Percentiles rank a stretch among this genome's conserved stretches.
These are phyloP conservation scores for Megaceryle torquata DNA, from an alignment of 2,113 vertebrate species.

Conservation along the genomic window DNA sequence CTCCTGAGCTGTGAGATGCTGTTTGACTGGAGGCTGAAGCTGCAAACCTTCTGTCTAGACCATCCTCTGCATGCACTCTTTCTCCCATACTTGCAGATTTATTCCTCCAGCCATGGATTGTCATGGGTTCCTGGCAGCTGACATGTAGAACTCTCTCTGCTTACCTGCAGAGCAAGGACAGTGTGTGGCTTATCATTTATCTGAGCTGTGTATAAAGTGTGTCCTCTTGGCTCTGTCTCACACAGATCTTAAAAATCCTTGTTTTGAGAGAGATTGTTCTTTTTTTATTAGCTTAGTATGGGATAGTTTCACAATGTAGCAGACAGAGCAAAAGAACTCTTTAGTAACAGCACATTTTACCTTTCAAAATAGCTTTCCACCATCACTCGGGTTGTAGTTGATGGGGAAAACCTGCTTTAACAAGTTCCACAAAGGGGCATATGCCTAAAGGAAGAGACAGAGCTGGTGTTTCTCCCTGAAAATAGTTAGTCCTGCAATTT, in stretches of 20 bases:
- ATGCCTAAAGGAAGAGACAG: background rate
- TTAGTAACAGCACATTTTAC: constrained; percentile 3
- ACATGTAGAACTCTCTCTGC: background rate
- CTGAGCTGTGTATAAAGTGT: background rate
- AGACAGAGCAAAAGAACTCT: background rate
- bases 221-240: background rate
- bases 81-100: background rate
- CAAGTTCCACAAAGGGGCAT: background rate
- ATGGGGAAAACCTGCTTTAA: background rate
- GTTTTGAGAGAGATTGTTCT: background rate
- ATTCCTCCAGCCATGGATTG: background rate
- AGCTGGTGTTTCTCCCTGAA: background rate
- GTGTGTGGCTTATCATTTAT: background rate
- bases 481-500: background rate
- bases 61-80: background rate
- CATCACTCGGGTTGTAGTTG: background rate
- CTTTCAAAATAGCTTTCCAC: constrained; percentile 10
- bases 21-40: background rate
- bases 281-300: background rate
- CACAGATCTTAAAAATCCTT: background rate
- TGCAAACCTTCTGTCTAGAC: background rate
- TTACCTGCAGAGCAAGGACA: background rate
- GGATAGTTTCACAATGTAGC: background rate
- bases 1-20: background rate
- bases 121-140: background rate